These are phyloP conservation scores for Stramonita haemastoma DNA, from an alignment of 2,888 invertebrate species.

Conservation along the genomic window DNA sequence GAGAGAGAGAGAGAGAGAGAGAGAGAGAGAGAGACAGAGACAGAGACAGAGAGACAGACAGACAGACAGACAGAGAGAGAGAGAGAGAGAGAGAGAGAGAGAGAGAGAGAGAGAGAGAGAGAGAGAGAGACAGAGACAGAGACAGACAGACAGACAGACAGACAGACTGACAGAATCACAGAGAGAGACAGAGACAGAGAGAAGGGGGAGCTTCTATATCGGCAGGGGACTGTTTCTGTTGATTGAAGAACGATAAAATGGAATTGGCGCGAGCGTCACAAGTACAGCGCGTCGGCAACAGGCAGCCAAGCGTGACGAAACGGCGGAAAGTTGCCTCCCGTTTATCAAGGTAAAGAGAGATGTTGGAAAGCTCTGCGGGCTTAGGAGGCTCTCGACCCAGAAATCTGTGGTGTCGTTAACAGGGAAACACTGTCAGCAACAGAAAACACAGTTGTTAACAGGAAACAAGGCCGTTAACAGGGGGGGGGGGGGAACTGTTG, in stretches of 20 bases:
- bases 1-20: not conserved
- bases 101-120: not conserved
- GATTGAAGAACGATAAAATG: slow-evolving; percentile 34
- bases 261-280: slow-evolving; percentile 27
- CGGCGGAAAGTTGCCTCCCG: slow-evolving; percentile 35
- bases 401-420: too few species aligned
- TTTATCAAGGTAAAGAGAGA: slow-evolving; percentile 24
- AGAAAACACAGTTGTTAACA: too few species aligned
- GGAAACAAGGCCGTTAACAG: too few species aligned
- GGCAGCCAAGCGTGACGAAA: slow-evolving; percentile 24
- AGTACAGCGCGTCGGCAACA: not conserved
- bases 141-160: not conserved
- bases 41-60: not conserved
- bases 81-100: not conserved
- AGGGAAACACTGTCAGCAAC: too few species aligned
- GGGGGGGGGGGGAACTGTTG: too few species aligned
- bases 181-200: not conserved
- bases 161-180: too few species aligned
- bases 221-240: slow-evolving; percentile 30
- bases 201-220: not conserved
- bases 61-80: not conserved
- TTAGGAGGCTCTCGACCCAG: too few species aligned
- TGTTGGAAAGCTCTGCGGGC: too few species aligned
- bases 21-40: not conserved
- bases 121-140: not conserved